These are phyloP conservation scores for Gymnorhina tibicen DNA, from an alignment of 2,113 vertebrate species.

Conservation along the genomic window DNA sequence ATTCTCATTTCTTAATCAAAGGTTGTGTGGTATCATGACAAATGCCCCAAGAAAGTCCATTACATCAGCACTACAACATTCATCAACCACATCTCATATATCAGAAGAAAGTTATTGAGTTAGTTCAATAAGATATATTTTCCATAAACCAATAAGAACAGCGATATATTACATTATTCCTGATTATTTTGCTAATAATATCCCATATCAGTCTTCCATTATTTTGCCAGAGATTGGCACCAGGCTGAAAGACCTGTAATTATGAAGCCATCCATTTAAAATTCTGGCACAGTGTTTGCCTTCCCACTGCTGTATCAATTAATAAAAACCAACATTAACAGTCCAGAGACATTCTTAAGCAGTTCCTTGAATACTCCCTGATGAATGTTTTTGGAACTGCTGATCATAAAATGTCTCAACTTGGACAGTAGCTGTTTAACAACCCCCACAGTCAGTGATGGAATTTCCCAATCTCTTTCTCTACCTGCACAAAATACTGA, in stretches of 20 bases:
- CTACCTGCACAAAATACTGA: neutral
- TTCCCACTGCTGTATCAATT: slow-evolving; percentile 25
- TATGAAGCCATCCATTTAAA: slow-evolving; percentile 37
- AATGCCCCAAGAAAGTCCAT: slow-evolving; percentile 8
- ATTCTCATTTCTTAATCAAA: slow-evolving; percentile 22
- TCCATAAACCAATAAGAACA: slow-evolving; percentile 32
- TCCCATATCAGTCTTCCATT: neutral
- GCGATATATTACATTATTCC: slow-evolving; percentile 47
- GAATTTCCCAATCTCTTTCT: neutral
- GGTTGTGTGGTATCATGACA: neutral
- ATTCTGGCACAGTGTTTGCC: slow-evolving; percentile 41
- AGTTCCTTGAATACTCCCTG: slow-evolving; percentile 37
- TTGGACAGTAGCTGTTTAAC: neutral
- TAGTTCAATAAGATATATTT: slow-evolving; percentile 24
- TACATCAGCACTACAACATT: slow-evolving; percentile 26
- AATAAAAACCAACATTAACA: slow-evolving; percentile 53
- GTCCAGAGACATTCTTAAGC: neutral
- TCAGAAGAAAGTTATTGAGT: slow-evolving; percentile 9
- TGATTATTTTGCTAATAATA: slow-evolving; percentile 52
- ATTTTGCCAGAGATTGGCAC: slow-evolving; percentile 43
- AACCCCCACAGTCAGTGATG: neutral
- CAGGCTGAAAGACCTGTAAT: slow-evolving; percentile 27
- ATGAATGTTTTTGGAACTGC: slow-evolving; percentile 8
- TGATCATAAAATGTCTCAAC: slow-evolving; percentile 8
- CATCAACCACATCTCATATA: neutral